Base-by-base conservation (phyloP, 2,888 invertebrate genomes). In the Theristus sp. region DNA sequence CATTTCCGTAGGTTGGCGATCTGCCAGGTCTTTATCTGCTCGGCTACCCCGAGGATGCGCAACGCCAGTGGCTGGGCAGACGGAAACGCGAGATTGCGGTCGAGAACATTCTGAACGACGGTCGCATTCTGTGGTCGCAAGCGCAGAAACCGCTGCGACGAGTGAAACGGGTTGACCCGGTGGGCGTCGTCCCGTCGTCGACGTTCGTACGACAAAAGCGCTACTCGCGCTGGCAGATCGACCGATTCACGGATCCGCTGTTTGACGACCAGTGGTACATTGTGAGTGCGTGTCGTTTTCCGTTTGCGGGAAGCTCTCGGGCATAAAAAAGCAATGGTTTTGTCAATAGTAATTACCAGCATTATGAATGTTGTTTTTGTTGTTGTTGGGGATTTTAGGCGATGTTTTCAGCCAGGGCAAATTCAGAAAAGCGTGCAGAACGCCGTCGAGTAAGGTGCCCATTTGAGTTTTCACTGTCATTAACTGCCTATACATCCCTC, bases 201-300 rank as follows among this genome's bases (percentile, higher is more conserved):
- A 10, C 6, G 6, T 17, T 49, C n/a, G n/a, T n/a, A n/a, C 49
- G 49, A 20, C 3, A 3, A 3, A 49, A 49, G n/a, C 13, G 49
- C 3, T 49, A n/a, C 13, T 49, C 49, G 6, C 3, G 3, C n/a
- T 49, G 49, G 49, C 20, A 49, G 13, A 49, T 49, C 49, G n/a
- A 49, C 3, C 49, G 49, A n/a, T 49, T 49, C 49, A 49, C n/a
- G 3, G 59, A 59, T 24, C 59, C 59, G 17, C 27, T 59, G 27
- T 56, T 59, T 10, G 10, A 25, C 22, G 59, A 52, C 20, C 59
- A 59, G 55, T 59, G 59, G 59, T 59, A 59, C 56, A 57, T 59
- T 57, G 59, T 59, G 13, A 47, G 58, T 58, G 6, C 22, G 13
- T 54, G 20, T n/a, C n/a, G n/a, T n/a, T n/a, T n/a, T n/a, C n/a